A percentile compares a stretch with the other conserved stretches of the same genome.
These are phyloP conservation scores for Pipistrellus pygmaeus DNA, from an alignment of 2,797 vertebrate genomes.

Conservation along the genomic window DNA sequence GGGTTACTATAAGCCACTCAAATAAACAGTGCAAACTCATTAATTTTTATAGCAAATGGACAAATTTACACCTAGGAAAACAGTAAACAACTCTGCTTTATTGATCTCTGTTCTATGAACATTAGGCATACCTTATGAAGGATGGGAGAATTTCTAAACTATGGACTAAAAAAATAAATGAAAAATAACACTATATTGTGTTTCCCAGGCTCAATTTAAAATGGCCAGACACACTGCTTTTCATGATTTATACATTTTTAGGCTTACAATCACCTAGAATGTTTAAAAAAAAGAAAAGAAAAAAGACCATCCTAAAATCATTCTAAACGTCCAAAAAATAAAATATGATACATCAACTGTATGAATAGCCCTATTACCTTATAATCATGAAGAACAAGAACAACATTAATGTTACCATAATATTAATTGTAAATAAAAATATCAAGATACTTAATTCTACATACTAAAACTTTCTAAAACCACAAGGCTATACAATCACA, in stretches of 20 bases:
- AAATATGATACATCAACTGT: background rate
- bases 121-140: fast-evolving
- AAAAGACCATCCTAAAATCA: background rate
- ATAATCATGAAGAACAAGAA: background rate
- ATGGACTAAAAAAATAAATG: background rate
- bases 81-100: background rate
- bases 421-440: conserved; percentile 41
- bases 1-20: background rate
- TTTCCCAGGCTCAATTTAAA: conserved; percentile 33
- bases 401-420: background rate
- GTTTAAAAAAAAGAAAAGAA: too few relatives aligned
- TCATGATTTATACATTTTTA: conserved; percentile 5
- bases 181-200: background rate
- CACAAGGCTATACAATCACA: background rate
- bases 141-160: background rate
- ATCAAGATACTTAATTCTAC: conserved; percentile 1
- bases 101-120: background rate
- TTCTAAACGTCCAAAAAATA: background rate
- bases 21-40: background rate
- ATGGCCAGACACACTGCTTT: background rate
- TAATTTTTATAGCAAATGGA: background rate
- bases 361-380: background rate
- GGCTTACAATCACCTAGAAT: background rate
- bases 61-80: background rate
- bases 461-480: conserved; percentile 16